Evolutionary conservation across 2,888 invertebrate species (phyloP), one percentile per base, ranked within the genome.

Genomic region (Sericinus montela): DNA sequence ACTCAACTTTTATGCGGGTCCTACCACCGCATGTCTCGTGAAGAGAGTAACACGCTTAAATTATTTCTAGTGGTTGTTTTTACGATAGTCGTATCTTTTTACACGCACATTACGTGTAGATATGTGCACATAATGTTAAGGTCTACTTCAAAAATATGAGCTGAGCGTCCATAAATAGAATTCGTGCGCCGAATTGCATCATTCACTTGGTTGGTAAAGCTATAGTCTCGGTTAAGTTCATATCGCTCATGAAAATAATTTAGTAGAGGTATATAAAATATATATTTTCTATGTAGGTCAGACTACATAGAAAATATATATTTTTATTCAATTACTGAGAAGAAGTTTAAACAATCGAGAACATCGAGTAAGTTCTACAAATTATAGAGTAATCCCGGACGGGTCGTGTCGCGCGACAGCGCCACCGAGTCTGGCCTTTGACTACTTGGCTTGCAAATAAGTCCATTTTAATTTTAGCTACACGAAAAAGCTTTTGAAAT

Each of bases 41-140:
- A 69, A 80, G 75, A 77, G 74, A 79, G 69, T 78, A 82, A 80
- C 80, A 80, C 75, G 76, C 84, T 83, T 81, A 86, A 86, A 87
- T 87, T 85, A 87, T 87, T 87, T 86, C 81, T 81, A 81, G 80
- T 82, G 74, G 75, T 19, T 70, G 76, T 72, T 87, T 83, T 88
- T 88, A 88, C 73, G 86, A 81, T 80, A 79, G 85, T 74, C 79
- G 76, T 88, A 86, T 88, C 81, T 86, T 88, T 87, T 88, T 88
- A 88, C 80, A 84, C 76, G 69, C 80, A 76, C 84, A 81, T 87
- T 78, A 82, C 83, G 75, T 72, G 75, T 80, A 82, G 79, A 80
- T 78, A 81, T 78, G 84, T 72, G 75, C 79, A 79, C 80, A 77
- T 86, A 78, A 83, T 82, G 76, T 82, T 83, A 69, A 80, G 78